These are phyloP conservation scores for Gari tellinella DNA, from an alignment of 2,888 invertebrate genomes.

Conservation along the genomic window DNA sequence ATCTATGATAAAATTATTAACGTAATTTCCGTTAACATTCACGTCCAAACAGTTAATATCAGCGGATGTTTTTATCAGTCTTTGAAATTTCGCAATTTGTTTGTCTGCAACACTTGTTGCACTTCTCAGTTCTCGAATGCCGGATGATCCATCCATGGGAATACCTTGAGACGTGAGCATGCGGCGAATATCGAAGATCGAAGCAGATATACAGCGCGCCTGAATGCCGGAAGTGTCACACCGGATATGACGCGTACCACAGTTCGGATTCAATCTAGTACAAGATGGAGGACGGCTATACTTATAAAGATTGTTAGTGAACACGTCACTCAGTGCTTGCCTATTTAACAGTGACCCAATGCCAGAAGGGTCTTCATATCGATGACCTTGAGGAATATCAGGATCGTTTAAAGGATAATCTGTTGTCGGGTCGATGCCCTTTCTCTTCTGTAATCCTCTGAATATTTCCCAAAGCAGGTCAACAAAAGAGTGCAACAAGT, in stretches of 20 bases:
- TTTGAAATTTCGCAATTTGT: conserved; percentile 4
- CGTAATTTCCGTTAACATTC: conserved; percentile 44
- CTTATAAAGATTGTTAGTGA: conserved; percentile 62
- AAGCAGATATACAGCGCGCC: conserved; percentile 61
- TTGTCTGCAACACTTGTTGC: conserved; percentile 1
- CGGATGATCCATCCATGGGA: conserved; percentile 47
- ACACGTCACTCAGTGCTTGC: conserved; percentile 66
- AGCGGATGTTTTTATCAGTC: background rate
- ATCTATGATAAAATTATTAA: conserved; percentile 57
- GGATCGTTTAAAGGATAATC: conserved; percentile 57
- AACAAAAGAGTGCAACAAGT: conserved; percentile 81
- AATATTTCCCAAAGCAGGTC: conserved; percentile 82
- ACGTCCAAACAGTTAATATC: conserved; percentile 31
- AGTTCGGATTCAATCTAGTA: conserved; percentile 42
- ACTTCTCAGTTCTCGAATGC: conserved; percentile 45
- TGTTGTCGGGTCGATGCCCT: conserved; percentile 58
- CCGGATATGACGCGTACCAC: conserved; percentile 57
- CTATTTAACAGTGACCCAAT: conserved; percentile 57
- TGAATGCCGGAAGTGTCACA: conserved; percentile 57
- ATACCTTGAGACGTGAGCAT: conserved; percentile 35
- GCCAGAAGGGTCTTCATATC: conserved; percentile 54
- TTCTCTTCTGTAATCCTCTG: conserved; percentile 51
- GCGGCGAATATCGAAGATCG: conserved; percentile 56
- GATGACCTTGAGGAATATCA: conserved; percentile 55
- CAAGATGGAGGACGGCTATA: conserved; percentile 65